Evolutionary conservation across 2,113 vertebrate species (phyloP).

Genomic region (Oncorhynchus mykiss): DNA sequence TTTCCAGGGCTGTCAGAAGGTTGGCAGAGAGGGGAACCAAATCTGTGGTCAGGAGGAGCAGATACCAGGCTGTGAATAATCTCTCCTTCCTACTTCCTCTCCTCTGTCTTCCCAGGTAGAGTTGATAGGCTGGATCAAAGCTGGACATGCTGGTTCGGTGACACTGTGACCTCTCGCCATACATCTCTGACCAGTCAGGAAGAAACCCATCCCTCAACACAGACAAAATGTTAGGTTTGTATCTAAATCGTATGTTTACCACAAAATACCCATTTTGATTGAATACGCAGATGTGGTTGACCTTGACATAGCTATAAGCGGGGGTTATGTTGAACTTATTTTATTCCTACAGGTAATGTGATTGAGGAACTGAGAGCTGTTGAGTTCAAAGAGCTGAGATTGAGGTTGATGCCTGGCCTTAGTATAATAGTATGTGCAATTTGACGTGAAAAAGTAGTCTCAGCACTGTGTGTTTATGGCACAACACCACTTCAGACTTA

Average conservation of each 20-base stretch:
- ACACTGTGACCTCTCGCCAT: conserved; percentile 54
- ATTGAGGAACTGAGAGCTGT: too few species aligned
- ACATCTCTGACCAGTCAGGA: conserved; percentile 35
- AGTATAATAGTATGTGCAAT: neutral
- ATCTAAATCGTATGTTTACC: neutral
- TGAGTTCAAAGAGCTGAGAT: too few species aligned
- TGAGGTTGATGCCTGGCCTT: too few species aligned
- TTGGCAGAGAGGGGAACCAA: conserved; percentile 78
- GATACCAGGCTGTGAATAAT: conserved; percentile 76
- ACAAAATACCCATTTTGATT: neutral
- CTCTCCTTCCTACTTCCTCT: conserved; percentile 73
- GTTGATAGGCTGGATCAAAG: conserved; percentile 79
- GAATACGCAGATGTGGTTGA: neutral
- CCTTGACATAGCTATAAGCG: neutral
- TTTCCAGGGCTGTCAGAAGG: conserved; percentile 76
- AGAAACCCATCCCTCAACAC: conserved; percentile 66
- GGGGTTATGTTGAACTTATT: neutral
- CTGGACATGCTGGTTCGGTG: conserved; percentile 30
- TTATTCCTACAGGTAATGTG: neutral
- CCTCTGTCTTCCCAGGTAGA: conserved; percentile 67
- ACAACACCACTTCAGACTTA: neutral
- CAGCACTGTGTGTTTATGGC: neutral
- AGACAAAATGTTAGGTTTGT: conserved; percentile 29
- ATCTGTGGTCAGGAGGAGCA: conserved; percentile 57
- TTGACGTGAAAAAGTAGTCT: neutral